phyloP scores from a whole-genome alignment of 2,888 invertebrate genomes.

The Agonum fuliginosum region DNA sequence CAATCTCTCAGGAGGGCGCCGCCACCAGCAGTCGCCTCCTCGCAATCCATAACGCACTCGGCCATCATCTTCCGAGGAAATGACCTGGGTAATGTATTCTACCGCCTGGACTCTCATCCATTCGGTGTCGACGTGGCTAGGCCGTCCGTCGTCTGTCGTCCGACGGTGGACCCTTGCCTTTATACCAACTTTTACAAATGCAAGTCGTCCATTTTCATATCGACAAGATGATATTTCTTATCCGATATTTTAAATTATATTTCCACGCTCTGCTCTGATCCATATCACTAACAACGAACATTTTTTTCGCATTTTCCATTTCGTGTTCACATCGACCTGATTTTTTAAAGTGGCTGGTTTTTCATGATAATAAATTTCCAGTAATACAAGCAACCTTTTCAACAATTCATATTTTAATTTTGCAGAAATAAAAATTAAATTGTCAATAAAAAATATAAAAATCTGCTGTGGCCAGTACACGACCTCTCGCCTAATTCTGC shows the following conservation, averaged over 20 bases:
- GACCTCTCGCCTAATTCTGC: too few relatives aligned
- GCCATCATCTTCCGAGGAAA: conserved; percentile 65
- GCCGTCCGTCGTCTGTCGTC: neutral
- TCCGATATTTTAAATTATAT: conserved; percentile 40
- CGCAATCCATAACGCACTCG: conserved; percentile 52
- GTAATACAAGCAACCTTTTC: neutral
- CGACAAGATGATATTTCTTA: conserved; percentile 25
- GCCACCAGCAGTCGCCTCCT: neutral
- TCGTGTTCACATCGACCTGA: neutral
- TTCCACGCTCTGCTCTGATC: conserved; percentile 9
- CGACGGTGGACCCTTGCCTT: neutral
- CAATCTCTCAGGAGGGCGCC: conserved; percentile 66
- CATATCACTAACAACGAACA: conserved; percentile 17
- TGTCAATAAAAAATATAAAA: too few relatives aligned
- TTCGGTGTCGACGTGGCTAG: conserved; percentile 3
- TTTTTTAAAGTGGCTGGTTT: too few relatives aligned
- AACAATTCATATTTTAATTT: too few relatives aligned
- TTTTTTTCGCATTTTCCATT: neutral
- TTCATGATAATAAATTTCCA: too few relatives aligned
- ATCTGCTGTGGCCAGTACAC: too few relatives aligned
- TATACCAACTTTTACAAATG: conserved; percentile 43
- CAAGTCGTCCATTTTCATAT: conserved; percentile 29
- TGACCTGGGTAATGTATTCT: conserved; percentile 66
- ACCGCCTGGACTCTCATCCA: conserved; percentile 60
- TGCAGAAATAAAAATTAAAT: too few relatives aligned